Percentiles rank a stretch among this genome's conserved stretches.
These are phyloP conservation scores for Caenorhabditis brenneri DNA, from an alignment of 1,140 invertebrate genomes.

Conservation along the genomic window DNA sequence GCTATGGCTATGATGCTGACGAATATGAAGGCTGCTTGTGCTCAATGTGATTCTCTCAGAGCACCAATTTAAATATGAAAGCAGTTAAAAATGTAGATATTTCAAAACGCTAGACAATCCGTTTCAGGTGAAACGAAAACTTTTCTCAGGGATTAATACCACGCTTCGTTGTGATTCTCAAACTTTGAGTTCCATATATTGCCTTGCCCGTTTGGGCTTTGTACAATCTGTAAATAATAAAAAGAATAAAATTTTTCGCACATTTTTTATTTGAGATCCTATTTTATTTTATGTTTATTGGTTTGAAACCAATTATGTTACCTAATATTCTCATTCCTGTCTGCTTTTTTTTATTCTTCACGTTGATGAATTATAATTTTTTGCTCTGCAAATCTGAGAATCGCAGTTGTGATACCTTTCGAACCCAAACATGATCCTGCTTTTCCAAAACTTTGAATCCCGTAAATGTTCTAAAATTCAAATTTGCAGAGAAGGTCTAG, in stretches of 20 bases:
- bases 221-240: background rate
- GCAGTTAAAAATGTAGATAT: background rate
- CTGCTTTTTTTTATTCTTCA: background rate
- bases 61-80: background rate
- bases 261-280: background rate
- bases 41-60: conserved; percentile 40
- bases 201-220: background rate
- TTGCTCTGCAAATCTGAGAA: background rate
- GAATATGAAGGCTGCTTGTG: conserved; percentile 90
- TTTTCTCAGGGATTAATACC: background rate
- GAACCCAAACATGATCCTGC: too few species aligned
- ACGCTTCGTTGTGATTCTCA: background rate
- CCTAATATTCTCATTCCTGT: background rate
- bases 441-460: too few species aligned
- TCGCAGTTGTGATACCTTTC: background rate
- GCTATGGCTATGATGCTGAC: conserved; percentile 97
- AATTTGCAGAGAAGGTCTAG: conserved; percentile 1
- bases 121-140: background rate
- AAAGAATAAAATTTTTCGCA: background rate
- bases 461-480: background rate
- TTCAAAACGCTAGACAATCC: background rate
- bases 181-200: background rate
- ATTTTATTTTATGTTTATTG: background rate
- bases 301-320: conserved; percentile 8
- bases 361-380: background rate